phyloP scores from a whole-genome alignment of 2,888 invertebrate genomes.

The Sialis lutaria region DNA sequence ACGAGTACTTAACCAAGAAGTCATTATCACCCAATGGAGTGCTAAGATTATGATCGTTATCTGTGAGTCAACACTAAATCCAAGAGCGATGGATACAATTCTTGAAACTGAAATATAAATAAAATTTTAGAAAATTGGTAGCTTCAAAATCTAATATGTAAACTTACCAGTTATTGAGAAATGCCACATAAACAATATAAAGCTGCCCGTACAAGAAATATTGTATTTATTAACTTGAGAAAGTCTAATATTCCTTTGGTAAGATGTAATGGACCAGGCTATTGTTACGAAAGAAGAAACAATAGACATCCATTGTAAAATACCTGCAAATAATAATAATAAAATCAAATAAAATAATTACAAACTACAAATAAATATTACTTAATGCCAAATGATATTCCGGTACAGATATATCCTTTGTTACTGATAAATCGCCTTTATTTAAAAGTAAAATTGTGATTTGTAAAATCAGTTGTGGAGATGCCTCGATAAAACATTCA shows the following conservation, averaged over 20 bases:
- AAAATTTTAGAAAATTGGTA: background rate
- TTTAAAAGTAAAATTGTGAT: constrained; percentile 47
- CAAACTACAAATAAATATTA: too few relatives aligned
- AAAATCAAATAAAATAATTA: too few relatives aligned
- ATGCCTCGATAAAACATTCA: constrained; percentile 67
- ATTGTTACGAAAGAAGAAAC: constrained; percentile 67
- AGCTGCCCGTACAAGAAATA: constrained; percentile 51
- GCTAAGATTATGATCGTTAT: constrained; percentile 44
- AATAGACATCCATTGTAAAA: constrained; percentile 37
- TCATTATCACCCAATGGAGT: constrained; percentile 60
- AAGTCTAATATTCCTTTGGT: constrained; percentile 65
- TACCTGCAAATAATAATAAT: too few relatives aligned
- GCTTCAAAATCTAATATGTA: background rate
- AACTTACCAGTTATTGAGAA: constrained; percentile 56
- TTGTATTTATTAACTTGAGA: constrained; percentile 63
- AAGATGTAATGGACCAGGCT: constrained; percentile 81
- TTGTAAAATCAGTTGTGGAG: constrained; percentile 64
- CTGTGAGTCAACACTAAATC: constrained; percentile 53
- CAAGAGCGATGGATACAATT: constrained; percentile 59
- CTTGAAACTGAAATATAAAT: constrained; percentile 46
- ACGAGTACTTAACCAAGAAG: constrained; percentile 42
- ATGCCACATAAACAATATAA: constrained; percentile 70
- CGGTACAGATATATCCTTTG: too few relatives aligned
- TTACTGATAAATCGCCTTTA: constrained; percentile 21
- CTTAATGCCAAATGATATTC: too few relatives aligned